Percentiles rank a stretch among this genome's conserved stretches.
These are phyloP conservation scores for Sus cebifrons DNA, from an alignment of 2,797 vertebrate species.

Conservation along the genomic window DNA sequence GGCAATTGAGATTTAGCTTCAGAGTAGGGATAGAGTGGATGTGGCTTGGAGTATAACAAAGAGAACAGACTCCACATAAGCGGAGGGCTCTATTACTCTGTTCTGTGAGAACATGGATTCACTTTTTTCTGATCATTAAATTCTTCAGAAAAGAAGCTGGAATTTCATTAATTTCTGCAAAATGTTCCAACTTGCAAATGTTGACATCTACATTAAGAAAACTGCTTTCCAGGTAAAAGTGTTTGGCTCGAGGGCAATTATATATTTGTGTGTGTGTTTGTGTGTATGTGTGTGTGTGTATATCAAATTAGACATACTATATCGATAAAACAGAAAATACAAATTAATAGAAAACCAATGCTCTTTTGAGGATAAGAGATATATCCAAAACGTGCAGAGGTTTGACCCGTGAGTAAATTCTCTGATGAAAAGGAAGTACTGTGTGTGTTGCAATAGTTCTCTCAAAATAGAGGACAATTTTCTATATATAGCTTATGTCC, in stretches of 20 bases:
- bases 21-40: neutral
- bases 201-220: too few species aligned
- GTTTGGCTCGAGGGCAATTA: too few species aligned
- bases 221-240: too few species aligned
- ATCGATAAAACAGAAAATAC: neutral
- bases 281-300: too few species aligned
- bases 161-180: too few species aligned
- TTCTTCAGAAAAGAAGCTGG: too few species aligned
- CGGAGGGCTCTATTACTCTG: too few species aligned
- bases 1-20: neutral
- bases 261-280: too few species aligned
- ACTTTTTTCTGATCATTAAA: too few species aligned
- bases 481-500: neutral
- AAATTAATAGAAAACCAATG: neutral
- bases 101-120: too few species aligned
- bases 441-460: neutral
- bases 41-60: neutral
- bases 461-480: neutral
- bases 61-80: neutral
- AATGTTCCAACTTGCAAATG: too few species aligned
- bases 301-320: conserved; percentile 21
- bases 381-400: neutral
- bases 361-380: neutral
- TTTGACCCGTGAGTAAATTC: neutral
- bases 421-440: neutral